Evolutionary conservation across 1,140 invertebrate species (phyloP).

Genomic region (Brachionus calyciflorus): DNA sequence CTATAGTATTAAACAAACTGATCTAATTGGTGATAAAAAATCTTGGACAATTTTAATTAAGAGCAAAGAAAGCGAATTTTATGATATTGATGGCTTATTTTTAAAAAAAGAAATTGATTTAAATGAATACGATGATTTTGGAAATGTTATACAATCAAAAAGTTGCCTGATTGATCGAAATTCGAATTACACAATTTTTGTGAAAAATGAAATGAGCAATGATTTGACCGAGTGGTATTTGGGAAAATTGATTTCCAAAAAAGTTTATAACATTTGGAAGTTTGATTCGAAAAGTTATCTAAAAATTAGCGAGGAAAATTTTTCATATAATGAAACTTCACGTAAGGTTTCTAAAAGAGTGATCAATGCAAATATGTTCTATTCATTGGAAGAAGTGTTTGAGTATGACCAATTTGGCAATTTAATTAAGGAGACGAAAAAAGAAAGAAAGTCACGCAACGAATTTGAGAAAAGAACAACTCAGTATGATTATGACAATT

Average conservation of each 20-base stretch:
- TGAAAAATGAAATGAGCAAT: background rate
- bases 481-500: conserved; percentile 16
- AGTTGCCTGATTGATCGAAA: background rate
- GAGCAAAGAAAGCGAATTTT: background rate
- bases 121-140: background rate
- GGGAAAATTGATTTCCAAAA: conserved; percentile 9
- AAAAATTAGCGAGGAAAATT: background rate
- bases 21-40: background rate
- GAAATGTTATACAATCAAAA: background rate
- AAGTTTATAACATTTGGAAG: conserved; percentile 10
- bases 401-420: conserved; percentile 5
- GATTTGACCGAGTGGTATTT: background rate
- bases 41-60: background rate
- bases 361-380: conserved; percentile 1
- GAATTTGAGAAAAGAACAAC: conserved; percentile 7
- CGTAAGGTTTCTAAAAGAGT: background rate
- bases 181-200: conserved; percentile 1
- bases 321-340: background rate
- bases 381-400: conserved; percentile 19
- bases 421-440: conserved; percentile 2
- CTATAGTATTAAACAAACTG: background rate
- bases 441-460: conserved; percentile 5
- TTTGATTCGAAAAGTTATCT: background rate
- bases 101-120: conserved; percentile 6
- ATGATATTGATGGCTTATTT: background rate